These are phyloP conservation scores for Scaptomyza graminum DNA, from an alignment of 1,140 invertebrate species.

Conservation along the genomic window DNA sequence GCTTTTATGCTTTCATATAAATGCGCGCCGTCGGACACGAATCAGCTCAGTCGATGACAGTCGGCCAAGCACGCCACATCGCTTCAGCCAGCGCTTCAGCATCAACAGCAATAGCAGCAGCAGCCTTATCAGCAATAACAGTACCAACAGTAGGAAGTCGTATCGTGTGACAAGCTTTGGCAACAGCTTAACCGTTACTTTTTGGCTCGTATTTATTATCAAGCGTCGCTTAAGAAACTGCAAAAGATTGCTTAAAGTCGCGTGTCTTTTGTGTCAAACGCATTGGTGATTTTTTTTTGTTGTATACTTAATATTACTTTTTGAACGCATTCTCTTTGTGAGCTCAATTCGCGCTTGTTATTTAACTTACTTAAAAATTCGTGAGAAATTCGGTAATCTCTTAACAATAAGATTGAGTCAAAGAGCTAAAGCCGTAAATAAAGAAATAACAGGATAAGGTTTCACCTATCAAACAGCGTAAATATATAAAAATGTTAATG, in stretches of 20 bases:
- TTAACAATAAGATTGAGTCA: constrained; percentile 6
- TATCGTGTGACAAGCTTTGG: constrained; percentile 45
- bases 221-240: constrained; percentile 12
- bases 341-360: constrained; percentile 22
- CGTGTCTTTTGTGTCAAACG: constrained; percentile 24
- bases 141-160: constrained; percentile 35
- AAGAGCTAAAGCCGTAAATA: constrained; percentile 9
- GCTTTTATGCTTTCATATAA: constrained; percentile 39
- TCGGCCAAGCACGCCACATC: constrained; percentile 79
- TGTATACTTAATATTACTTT: constrained; percentile 46
- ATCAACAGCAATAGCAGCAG: constrained; percentile 19
- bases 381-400: constrained; percentile 6
- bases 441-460: constrained; percentile 13
- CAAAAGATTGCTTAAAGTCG: constrained; percentile 16
- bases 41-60: constrained; percentile 77
- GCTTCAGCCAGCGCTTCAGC: constrained; percentile 52
- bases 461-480: constrained; percentile 13
- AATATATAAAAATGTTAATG: constrained; percentile 21
- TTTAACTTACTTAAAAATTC: background rate
- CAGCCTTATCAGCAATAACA: constrained; percentile 29
- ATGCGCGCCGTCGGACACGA: constrained; percentile 45
- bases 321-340: constrained; percentile 39
- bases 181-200: constrained; percentile 37
- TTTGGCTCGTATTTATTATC: constrained; percentile 9
- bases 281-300: constrained; percentile 30